A percentile compares a stretch with the other conserved stretches of the same genome.
Conservation (phyloP, 2,888 invertebrate species). For the Cantharis nigra region DNA sequence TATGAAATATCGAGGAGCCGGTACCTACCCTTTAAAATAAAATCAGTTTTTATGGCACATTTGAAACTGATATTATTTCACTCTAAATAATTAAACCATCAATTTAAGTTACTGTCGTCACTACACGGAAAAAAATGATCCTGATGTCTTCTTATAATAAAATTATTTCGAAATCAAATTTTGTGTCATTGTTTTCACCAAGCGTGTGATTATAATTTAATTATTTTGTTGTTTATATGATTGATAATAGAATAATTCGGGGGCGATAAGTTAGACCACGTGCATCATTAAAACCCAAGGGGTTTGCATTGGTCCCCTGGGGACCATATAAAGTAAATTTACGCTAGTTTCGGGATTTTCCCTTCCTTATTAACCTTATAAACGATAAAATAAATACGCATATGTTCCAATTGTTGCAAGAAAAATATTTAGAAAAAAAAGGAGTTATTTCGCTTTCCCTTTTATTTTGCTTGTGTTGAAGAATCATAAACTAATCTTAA, state of each 20-base stretch:
- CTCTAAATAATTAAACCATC: not conserved
- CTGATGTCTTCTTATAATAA: not conserved
- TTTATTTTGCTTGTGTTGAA: not conserved
- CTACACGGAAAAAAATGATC: not conserved
- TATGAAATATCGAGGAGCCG: not conserved
- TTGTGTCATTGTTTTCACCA: slow-evolving; percentile 19
- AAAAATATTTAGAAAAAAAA: not conserved
- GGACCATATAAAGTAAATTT: slow-evolving; percentile 30
- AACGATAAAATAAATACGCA: slow-evolving; percentile 34
- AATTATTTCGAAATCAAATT: not conserved
- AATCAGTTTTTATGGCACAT: not conserved
- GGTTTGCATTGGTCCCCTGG: slow-evolving; percentile 31
- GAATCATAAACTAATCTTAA: not conserved
- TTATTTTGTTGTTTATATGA: slow-evolving; percentile 50
- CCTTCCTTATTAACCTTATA: slow-evolving; percentile 29
- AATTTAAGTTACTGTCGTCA: not conserved
- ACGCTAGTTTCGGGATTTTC: slow-evolving; percentile 27
- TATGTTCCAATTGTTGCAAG: slow-evolving; percentile 13
- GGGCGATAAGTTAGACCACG: slow-evolving; percentile 49
- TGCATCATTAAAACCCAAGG: slow-evolving; percentile 33
- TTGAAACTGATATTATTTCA: not conserved
- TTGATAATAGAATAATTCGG: slow-evolving; percentile 49
- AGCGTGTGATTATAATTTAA: slow-evolving; percentile 45
- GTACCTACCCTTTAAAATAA: not conserved
- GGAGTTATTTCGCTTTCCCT: not conserved